A percentile compares a stretch with the other conserved stretches of the same genome.
phyloP scores from a whole-genome alignment of 2,888 invertebrate genomes.

The Syrphus vitripennis region DNA sequence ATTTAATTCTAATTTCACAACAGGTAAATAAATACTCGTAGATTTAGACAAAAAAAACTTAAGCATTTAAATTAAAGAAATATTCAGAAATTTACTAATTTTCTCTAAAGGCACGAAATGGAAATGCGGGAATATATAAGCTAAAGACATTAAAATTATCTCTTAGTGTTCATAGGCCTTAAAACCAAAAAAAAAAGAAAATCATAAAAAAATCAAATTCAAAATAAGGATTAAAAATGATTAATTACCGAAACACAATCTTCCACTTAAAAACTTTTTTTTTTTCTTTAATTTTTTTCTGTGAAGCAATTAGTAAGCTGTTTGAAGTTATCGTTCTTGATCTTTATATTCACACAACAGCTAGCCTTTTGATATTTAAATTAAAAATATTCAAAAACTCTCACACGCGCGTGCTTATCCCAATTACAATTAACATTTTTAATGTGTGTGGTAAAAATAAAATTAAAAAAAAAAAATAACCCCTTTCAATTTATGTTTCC shows the following conservation, averaged over 20 bases:
- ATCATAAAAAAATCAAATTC: not conserved
- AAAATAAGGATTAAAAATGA: not conserved
- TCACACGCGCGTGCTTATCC: not conserved
- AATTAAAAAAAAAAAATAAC: not conserved
- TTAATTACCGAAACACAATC: not conserved
- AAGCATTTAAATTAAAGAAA: not conserved
- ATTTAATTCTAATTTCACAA: not conserved
- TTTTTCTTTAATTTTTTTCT: not conserved
- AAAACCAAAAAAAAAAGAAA: not conserved
- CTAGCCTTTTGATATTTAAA: not conserved
- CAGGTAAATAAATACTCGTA: not conserved
- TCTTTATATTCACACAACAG: not conserved
- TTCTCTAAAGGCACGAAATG: conserved; percentile 69
- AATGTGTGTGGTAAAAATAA: not conserved
- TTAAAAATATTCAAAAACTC: not conserved
- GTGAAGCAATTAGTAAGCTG: not conserved
- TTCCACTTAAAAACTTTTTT: not conserved
- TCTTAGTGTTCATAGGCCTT: conserved; percentile 9
- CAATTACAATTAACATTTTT: conserved; percentile 27
- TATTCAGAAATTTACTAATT: conserved; percentile 9
- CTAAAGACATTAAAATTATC: conserved; percentile 9
- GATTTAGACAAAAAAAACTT: not conserved
- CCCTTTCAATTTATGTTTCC: not conserved
- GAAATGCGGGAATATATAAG: conserved; percentile 56
- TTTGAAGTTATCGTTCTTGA: not conserved